Conservation (phyloP, 2,888 invertebrate species). For the Hyles lineata region DNA sequence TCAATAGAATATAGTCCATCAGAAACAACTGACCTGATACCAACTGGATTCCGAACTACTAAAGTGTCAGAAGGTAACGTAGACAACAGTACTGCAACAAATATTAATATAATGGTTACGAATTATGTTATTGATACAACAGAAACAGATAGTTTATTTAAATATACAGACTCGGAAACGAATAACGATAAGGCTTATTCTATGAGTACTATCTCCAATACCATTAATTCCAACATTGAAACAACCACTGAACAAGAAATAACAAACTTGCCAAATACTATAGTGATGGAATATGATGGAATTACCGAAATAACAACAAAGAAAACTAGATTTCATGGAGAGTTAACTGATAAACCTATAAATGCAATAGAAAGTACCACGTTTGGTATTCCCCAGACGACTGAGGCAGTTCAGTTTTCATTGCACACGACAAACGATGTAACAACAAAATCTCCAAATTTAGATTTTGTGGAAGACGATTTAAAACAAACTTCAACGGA, state of each 20-base stretch:
- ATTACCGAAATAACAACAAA: not conserved
- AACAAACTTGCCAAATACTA: not conserved
- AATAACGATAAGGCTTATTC: not conserved
- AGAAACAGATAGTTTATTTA: not conserved
- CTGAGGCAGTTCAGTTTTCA: not conserved
- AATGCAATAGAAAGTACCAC: not conserved
- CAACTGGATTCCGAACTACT: not conserved
- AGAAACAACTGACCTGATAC: not conserved
- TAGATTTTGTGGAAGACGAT: not conserved
- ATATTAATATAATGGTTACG: not conserved
- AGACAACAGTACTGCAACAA: not conserved
- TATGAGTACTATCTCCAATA: not conserved
- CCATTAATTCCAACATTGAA: not conserved
- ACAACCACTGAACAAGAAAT: not conserved
- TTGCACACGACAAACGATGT: not conserved
- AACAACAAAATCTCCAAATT: not conserved
- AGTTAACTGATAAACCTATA: not conserved
- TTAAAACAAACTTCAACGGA: not conserved
- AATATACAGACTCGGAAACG: no score
- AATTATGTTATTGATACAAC: not conserved
- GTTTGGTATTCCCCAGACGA: not conserved
- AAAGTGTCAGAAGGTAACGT: not conserved
- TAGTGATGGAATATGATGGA: not conserved
- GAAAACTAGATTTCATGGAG: not conserved
- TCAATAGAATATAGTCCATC: not conserved